Conservation (phyloP, 2,113 vertebrate species). For the Oenanthe melanoleuca region DNA sequence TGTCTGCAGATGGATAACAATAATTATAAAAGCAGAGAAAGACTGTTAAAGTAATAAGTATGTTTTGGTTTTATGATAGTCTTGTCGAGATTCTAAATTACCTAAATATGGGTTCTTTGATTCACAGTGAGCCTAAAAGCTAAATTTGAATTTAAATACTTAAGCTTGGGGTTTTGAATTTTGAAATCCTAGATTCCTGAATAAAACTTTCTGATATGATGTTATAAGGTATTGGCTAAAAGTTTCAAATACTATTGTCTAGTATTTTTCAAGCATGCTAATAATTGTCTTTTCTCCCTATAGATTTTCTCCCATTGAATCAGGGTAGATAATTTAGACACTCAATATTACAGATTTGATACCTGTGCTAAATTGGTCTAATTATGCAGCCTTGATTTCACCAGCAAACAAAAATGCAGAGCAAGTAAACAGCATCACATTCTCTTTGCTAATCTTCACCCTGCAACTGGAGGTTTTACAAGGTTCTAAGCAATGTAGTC, state of each 20-base stretch:
- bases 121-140: background rate
- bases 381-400: background rate
- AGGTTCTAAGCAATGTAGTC: background rate
- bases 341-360: background rate
- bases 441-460: background rate
- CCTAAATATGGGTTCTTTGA: background rate
- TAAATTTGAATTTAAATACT: background rate
- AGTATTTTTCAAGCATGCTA: background rate
- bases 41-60: background rate
- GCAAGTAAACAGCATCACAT: background rate
- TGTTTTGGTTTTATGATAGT: background rate
- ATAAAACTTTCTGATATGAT: background rate
- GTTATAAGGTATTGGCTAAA: background rate
- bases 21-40: background rate
- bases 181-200: background rate
- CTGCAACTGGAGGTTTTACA: background rate
- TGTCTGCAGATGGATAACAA: background rate
- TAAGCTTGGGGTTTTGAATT: background rate
- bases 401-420: background rate
- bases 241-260: background rate
- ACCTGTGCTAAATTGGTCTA: background rate
- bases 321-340: background rate
- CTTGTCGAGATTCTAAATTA: background rate
- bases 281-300: background rate
- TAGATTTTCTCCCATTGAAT: background rate